A percentile compares a stretch with the other conserved stretches of the same genome.
phyloP scores from a whole-genome alignment of 2,888 invertebrate species.

The Pyrrhopygopsis socrates region DNA sequence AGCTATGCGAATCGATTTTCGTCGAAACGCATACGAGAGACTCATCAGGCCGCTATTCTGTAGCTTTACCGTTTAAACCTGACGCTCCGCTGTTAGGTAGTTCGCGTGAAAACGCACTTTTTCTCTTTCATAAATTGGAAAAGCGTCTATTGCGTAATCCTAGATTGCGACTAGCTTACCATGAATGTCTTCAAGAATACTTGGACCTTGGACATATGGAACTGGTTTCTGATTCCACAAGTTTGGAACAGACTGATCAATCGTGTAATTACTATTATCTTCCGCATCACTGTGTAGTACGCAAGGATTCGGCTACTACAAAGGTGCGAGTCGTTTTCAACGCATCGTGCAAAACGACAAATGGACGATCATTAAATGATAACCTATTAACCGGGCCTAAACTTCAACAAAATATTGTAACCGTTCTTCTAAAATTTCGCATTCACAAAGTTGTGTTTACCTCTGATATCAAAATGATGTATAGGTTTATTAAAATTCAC shows the following conservation, averaged over 20 bases:
- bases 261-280: conserved; percentile 16
- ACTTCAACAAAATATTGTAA: conserved; percentile 15
- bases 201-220: conserved; percentile 22
- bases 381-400: conserved; percentile 6
- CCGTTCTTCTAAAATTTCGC: conserved; percentile 9
- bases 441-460: conserved; percentile 17
- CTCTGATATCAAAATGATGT: conserved; percentile 6
- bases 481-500: background rate
- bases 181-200: conserved; percentile 26
- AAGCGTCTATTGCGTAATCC: conserved; percentile 16
- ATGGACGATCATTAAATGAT: background rate
- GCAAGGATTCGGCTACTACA: conserved; percentile 4
- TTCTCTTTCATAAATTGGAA: conserved; percentile 7
- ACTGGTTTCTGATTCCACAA: conserved; percentile 3
- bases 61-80: conserved; percentile 21
- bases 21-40: conserved; percentile 32
- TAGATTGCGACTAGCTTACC: conserved; percentile 12
- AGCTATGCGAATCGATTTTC: conserved; percentile 26
- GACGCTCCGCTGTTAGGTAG: conserved; percentile 13
- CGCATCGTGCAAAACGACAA: background rate
- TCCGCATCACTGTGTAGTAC: background rate
- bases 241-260: conserved; percentile 5
- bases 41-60: conserved; percentile 19
- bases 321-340: conserved; percentile 15
- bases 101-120: conserved; percentile 1